Evolutionary conservation across 1,140 invertebrate species (phyloP), one percentile per base, ranked within the genome.

Genomic region (Bombus confusus): DNA sequence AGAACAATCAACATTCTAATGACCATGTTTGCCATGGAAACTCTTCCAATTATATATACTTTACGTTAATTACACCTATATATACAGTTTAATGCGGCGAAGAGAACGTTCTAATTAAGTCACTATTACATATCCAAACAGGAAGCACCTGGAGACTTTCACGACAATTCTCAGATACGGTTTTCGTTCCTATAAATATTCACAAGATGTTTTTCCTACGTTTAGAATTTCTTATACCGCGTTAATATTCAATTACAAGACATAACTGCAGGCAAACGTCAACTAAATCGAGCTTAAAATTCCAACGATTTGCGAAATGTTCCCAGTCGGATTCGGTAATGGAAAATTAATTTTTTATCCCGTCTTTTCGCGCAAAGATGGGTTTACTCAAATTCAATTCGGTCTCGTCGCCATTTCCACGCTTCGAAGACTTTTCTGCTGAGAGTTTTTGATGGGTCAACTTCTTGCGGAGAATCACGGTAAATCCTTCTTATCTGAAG

Each of bases 401-500:
- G 28, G 28, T n/a, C 39, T 4, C 31, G 25, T 9, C 41, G 57
- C 15, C 37, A 34, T 82, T 34, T 75, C 80, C 71, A 47, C 71
- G 72, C 74, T 83, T 47, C 59, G 43, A 31, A 47, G 74, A 43
- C 18, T 52, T 57, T 37, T 28, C 28, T n/a, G 22, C 10, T 9
- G 62, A 64, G 6, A 69, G 69, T 83, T 83, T 83, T 83, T 66
- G 34, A 69, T 64, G 47, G 22, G 34, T 64, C 43, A 69, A 69
- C 80, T 81, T 81, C 69, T 41, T 52, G 28, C 57, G 59, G 62
- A 66, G n/a, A 85, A 79, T 77, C 79, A 47, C 57, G 69, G 87
- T 86, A 88, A 89, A 89, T 89, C 83, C 88, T 80, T 47, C 87
- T 89, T 89, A 89, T 89, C 88, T 83, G 52, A 41, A 64, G 37